Evolutionary conservation across 2,113 vertebrate genomes (phyloP).

Genomic region (Scolopax mira): DNA sequence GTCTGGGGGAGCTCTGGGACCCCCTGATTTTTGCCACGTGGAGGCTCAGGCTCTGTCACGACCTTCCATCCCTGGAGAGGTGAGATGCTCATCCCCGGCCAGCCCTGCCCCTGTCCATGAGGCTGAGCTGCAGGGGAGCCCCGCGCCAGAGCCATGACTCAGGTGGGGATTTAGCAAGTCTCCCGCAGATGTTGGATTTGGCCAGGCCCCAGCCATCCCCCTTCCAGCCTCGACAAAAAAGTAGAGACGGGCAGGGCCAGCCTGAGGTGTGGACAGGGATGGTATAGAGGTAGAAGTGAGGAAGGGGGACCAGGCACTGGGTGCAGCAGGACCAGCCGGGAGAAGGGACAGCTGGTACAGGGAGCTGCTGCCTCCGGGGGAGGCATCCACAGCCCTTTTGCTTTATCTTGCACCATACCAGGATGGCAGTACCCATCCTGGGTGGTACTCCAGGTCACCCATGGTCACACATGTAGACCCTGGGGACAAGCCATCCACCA

Average conservation of each 20-base stretch:
- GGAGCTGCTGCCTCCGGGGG: neutral
- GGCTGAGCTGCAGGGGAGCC: neutral
- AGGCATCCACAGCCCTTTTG: fast-evolving
- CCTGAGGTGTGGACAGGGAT: fast-evolving
- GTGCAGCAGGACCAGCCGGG: neutral
- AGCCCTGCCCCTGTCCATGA: neutral
- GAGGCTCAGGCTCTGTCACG: neutral
- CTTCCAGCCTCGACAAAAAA: neutral
- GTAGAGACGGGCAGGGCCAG: fast-evolving
- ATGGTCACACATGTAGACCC: neutral
- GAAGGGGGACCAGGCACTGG: neutral
- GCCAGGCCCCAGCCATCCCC: neutral
- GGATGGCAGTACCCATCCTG: neutral
- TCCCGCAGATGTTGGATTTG: neutral
- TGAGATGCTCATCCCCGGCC: neutral
- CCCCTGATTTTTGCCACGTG: neutral
- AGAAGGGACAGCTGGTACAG: neutral
- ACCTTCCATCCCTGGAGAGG: neutral
- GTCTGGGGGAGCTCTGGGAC: neutral
- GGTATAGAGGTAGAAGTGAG: neutral
- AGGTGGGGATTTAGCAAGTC: slow-evolving; percentile 39
- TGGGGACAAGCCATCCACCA: neutral
- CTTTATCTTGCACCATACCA: neutral
- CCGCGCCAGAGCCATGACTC: neutral
- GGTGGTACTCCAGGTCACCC: too few relatives aligned